Evolutionary conservation across 2,113 vertebrate species (phyloP).

Genomic region (Entomyzon cyanotis): DNA sequence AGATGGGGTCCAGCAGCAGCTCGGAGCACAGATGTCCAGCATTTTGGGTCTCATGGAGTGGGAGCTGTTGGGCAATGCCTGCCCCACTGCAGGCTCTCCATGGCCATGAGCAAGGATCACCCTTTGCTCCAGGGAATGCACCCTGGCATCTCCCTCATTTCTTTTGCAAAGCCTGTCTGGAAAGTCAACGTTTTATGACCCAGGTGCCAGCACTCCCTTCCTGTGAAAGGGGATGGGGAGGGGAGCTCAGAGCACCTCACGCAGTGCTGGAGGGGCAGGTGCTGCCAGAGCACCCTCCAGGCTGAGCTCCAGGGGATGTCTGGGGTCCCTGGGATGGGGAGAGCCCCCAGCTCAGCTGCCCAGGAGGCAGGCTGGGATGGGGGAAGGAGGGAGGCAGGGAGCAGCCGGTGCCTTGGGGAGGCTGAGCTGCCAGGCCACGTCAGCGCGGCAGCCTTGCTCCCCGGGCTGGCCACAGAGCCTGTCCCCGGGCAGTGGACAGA

Average conservation of each 20-base stretch:
- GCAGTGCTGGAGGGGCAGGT: neutral
- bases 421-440: neutral
- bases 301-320: neutral
- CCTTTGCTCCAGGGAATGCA: neutral
- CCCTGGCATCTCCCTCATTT: neutral
- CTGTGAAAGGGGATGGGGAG: fast-evolving
- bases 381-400: neutral
- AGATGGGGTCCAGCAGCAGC: neutral
- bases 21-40: neutral
- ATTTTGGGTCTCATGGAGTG: fast-evolving
- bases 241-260: neutral
- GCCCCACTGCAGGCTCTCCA: neutral
- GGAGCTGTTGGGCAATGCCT: neutral
- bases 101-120: neutral
- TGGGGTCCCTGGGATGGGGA: neutral
- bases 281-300: neutral
- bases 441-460: neutral
- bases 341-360: neutral
- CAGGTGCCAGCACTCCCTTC: neutral
- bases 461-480: neutral
- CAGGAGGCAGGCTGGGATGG: neutral
- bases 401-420: neutral
- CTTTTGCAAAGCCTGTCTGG: neutral
- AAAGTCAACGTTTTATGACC: neutral
- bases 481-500: fast-evolving